phyloP scores from a whole-genome alignment of 1,140 invertebrate genomes.

The Dolichoris vasculosae region DNA sequence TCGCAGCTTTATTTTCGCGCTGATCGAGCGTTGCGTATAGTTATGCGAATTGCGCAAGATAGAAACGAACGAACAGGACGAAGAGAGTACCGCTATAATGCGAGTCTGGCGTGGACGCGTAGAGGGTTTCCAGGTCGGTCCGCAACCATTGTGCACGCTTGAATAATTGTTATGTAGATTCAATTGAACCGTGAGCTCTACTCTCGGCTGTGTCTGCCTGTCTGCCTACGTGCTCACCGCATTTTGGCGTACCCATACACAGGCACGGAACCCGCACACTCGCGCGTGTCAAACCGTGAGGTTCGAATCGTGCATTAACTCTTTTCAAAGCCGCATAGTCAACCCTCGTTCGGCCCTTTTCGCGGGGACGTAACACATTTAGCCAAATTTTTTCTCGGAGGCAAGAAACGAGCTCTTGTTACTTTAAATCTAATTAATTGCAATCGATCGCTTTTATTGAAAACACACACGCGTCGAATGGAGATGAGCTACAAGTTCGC shows the following conservation, averaged over 20 bases:
- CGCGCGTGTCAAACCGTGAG: not conserved
- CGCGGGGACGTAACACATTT: conserved; percentile 17
- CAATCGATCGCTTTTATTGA: conserved; percentile 55
- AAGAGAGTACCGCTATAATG: not conserved
- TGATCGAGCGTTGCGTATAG: not conserved
- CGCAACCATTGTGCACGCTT: conserved; percentile 46
- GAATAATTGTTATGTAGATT: conserved; percentile 57
- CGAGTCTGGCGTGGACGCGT: not conserved
- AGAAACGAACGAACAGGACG: not conserved
- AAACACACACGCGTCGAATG: not conserved
- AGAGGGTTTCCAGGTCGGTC: not conserved
- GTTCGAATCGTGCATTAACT: not conserved
- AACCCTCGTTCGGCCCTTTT: not conserved
- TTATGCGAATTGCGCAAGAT: not conserved
- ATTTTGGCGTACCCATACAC: not conserved
- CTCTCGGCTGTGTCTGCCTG: not conserved
- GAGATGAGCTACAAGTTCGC: not conserved
- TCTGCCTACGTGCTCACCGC: not conserved
- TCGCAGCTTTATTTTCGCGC: conserved; percentile 3
- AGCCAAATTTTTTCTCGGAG: not conserved
- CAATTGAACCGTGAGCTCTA: conserved; percentile 53
- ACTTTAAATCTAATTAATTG: conserved; percentile 44
- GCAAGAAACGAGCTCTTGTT: not conserved
- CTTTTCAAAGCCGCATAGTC: conserved; percentile 1
- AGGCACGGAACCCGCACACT: not conserved